phyloP scores from a whole-genome alignment of 2,888 invertebrate species.

The Mythimna albipuncta region DNA sequence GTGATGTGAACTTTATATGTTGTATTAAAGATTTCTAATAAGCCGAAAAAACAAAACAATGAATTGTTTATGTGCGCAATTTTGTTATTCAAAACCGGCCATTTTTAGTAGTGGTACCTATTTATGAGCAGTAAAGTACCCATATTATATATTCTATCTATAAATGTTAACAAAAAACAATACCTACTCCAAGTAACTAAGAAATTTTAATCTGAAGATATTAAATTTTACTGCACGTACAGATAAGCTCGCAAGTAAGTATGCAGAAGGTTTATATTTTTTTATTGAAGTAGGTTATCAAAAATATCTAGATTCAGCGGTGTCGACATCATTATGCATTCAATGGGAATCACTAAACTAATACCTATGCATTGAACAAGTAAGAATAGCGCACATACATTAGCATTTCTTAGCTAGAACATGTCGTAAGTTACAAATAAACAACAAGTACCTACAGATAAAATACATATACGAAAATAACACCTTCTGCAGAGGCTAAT shows the following conservation, averaged over 20 bases:
- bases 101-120: neutral
- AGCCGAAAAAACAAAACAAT: neutral
- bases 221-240: constrained; percentile 30
- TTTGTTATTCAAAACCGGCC: neutral
- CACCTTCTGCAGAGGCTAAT: constrained; percentile 23
- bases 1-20: too few relatives aligned
- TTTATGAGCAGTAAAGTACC: neutral
- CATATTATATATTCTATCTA: constrained; percentile 3
- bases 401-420: constrained; percentile 9
- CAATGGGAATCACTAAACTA: constrained; percentile 34
- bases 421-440: constrained; percentile 14
- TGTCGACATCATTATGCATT: constrained; percentile 39
- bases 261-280: constrained; percentile 19
- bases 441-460: neutral
- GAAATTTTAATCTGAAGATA: constrained; percentile 15
- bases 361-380: constrained; percentile 28
- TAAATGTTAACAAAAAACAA: constrained; percentile 14
- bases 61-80: neutral
- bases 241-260: constrained; percentile 27
- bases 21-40: neutral
- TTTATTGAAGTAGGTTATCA: constrained; percentile 49
- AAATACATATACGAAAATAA: constrained; percentile 9
- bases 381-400: constrained; percentile 34
- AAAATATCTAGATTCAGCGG: constrained; percentile 33
- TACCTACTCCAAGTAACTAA: constrained; percentile 17